Evolutionary conservation across 2,113 vertebrate species (phyloP), one percentile per base, ranked within the genome.

Genomic region (Ophthalmolycus amberensis): DNA sequence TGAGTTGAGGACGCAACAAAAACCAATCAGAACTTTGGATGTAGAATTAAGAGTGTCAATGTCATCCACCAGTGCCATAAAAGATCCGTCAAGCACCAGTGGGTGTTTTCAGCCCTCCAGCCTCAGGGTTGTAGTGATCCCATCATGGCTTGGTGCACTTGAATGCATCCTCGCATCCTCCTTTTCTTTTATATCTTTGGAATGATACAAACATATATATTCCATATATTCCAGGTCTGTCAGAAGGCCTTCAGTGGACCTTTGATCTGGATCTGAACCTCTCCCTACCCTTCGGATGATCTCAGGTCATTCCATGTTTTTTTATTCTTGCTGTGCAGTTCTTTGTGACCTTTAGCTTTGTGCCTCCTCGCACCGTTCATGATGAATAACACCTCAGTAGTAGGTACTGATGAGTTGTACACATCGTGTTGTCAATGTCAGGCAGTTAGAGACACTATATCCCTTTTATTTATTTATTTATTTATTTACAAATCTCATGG

Each of bases 401-500:
- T 56, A n/a, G 4, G 20, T 46, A 56, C 11, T 25, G 62, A 52
- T 67, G 4, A 56, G 27, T 18, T 71, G 15, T 27, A 15, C 15
- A 27, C 58, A 40, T 32, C 42, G 27, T 25, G 22, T 29, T 66
- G 37, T 37, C 25, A 38, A 0, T 54, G 75, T 72, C 63, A 56
- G 58, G n/a, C 0, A 32, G 71, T 73, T 50, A 32, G 75, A 72
- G 14, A 60, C 44, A 4, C 14, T 46, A 12, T 42, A 70, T 20
- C 29, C 11, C 18, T 69, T n/a, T 34, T 73, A 54, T 34, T 52
- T 29, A 22, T 66, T 83, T 29, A 22, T 66, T 83, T 85, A 63
- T 80, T 87, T 84, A 75, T 60, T 16, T 12, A 1, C 34, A 69
- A 52, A 67, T 75, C 77, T 67, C 70, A 76, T 66, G 37, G 69